Base-by-base conservation (phyloP, 2,888 invertebrate genomes). In the Melanargia galathea region DNA sequence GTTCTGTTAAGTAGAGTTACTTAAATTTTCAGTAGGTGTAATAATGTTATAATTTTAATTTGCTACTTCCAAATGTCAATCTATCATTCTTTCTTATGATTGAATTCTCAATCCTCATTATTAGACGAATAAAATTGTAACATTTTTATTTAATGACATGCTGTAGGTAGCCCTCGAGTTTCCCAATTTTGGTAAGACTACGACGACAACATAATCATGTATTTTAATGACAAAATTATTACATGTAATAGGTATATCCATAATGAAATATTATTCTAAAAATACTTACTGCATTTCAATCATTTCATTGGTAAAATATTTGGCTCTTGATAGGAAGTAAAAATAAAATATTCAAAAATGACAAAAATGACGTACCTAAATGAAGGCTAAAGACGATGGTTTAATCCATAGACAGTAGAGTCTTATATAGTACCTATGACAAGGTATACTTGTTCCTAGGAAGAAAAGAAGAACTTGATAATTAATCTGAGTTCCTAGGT, bases 261-360 rank as follows among this genome's bases (percentile, higher is more conserved):
- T 46, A 33, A 30, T 8, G 43, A 43, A 45, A 43, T 26, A 30
- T 24, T 33, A 20, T 33, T 55, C 5, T 24, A 35, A 61, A 54
- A 10, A 66, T 57, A 64, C 67, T 64, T 54, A 67, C 64, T 57
- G 64, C 60, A 54, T 62, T 62, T 60, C 46, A 63, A 62, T 58
- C 57, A 52, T 43, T 18, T 43, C 18, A 46, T 13, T 48, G 61
- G 43, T 54, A 33, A 33, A 56, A 59, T 30, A n/a, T 22, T 48
- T 58, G 48, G 38, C 58, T 58, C 58, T 38, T 38, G 58, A 22
- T 48, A 16, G 48, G 30, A 48, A 51, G 38, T 51, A 40, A 33
- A 57, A 38, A n/a, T 38, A 40, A 35, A 40, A 62, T 55, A 49
- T 35, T 46, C 10, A 49, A 58, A 58, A 62, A 59, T 30, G 57